Base-by-base conservation (phyloP, 2,888 invertebrate species). In the Polymixis lichenea region DNA sequence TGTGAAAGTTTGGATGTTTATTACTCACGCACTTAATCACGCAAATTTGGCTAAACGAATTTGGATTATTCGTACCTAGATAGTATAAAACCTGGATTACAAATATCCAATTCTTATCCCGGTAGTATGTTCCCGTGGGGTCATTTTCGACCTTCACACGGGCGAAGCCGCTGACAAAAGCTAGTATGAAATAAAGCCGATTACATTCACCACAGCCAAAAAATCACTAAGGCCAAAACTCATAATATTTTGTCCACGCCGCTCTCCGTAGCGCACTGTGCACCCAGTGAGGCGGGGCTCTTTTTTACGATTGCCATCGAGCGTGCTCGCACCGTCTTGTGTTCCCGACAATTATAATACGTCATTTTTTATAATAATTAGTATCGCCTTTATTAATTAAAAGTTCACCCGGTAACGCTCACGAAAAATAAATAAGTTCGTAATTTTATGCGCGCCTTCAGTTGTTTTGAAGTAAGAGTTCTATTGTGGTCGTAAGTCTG, bases 291-390 rank as follows among this genome's bases (percentile, higher is more conserved):
- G 91, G 91, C 92, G 92, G 90, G 90, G 91, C 91, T 86, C 86
- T 78, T 91, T 91, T 92, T 92, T 92, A 92, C 93, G 95, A 95
- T 95, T 93, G 91, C 89, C 91, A 95, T 95, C 94, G 90, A 92
- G 90, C 93, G 91, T 91, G 92, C 86, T 83, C 84, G 85, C 81
- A 77, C 86, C 78, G 82, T 88, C 83, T 87, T 82, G 75, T 85
- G 82, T 86, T 87, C 82, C 75, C 80, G 84, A 90, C 91, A 91
- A 92, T 92, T 90, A 93, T 90, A 93, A 92, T 94, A 91, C 92
- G 87, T 92, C 89, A 90, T 92, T 91, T 92, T 91, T 93, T 90
- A 92, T 91, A 90, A 93, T 94, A 93, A 94, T 94, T 94, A 94
- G 91, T 90, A 90, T 89, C 91, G 90, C 91, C 88, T 90, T 92